Conservation (phyloP, 2,113 vertebrate genomes). For the Bufo bufo region DNA sequence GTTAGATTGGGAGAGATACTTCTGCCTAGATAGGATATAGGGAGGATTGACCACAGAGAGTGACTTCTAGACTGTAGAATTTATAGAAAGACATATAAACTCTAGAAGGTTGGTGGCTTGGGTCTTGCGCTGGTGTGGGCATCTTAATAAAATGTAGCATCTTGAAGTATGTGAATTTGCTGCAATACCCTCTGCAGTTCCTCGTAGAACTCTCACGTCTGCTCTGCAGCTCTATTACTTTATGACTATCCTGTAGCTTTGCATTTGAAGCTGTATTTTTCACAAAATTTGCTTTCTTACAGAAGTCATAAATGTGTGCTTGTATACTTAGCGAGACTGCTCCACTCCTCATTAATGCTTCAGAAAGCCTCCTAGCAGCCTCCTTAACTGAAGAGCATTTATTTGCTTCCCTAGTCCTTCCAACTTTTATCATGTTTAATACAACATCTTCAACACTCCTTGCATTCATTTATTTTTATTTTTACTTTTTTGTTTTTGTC, state of each 20-base stretch:
- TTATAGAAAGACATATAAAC: no score
- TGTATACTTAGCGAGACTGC: conserved; percentile 10
- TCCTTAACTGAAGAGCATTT: conserved; percentile 25
- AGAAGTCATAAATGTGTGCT: conserved; percentile 34
- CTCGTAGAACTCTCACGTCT: neutral
- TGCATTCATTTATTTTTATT: neutral
- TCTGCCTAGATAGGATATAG: neutral
- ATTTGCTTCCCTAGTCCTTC: neutral
- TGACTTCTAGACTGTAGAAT: neutral
- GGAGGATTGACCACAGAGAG: neutral
- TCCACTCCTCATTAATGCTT: conserved; percentile 38
- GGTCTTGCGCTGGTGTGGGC: neutral
- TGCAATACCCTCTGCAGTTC: neutral
- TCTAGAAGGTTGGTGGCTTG: neutral
- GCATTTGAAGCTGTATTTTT: neutral
- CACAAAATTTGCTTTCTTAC: conserved; percentile 5
- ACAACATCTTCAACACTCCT: conserved; percentile 16
- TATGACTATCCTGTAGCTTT: neutral
- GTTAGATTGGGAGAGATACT: no score
- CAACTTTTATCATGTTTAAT: conserved; percentile 27
- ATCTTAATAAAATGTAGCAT: neutral
- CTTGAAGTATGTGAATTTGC: neutral
- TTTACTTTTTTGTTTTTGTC: neutral
- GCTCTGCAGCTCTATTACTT: neutral
- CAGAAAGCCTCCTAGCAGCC: conserved; percentile 27